Conservation (phyloP, 1,140 invertebrate genomes). For the Zaprionus davidi region DNA sequence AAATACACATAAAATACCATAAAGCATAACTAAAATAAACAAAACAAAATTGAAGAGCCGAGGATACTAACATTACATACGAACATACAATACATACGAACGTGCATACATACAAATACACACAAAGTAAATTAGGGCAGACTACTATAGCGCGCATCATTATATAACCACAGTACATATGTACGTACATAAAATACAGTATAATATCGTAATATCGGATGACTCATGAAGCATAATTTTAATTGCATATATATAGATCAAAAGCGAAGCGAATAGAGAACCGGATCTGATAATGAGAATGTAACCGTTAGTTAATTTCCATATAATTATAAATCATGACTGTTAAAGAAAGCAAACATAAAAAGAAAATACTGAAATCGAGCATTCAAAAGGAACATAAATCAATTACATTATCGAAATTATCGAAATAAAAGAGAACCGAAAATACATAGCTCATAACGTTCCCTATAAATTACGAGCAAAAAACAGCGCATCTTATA, state of each 20-base stretch:
- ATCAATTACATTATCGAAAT: constrained; percentile 56
- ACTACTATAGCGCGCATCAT: constrained; percentile 69
- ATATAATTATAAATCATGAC: constrained; percentile 54
- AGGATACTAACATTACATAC: constrained; percentile 26
- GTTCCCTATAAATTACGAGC: constrained; percentile 4
- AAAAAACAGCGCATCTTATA: constrained; percentile 13
- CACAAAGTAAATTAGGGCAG: constrained; percentile 59
- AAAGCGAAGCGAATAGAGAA: constrained; percentile 15
- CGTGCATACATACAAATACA: constrained; percentile 12
- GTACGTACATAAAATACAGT: constrained; percentile 16
- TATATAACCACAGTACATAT: constrained; percentile 51
- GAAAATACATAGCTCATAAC: constrained; percentile 32
- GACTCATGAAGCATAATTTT: constrained; percentile 53
- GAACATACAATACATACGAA: constrained; percentile 11
- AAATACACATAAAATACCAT: constrained; percentile 59
- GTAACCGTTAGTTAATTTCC: constrained; percentile 38
- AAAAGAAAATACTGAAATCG: constrained; percentile 17
- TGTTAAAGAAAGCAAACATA: constrained; percentile 27
- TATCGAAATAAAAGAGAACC: constrained; percentile 22
- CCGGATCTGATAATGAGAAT: not conserved
- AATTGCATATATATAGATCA: constrained; percentile 39
- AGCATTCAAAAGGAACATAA: constrained; percentile 57
- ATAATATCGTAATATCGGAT: constrained; percentile 13
- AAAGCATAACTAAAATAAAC: constrained; percentile 38
- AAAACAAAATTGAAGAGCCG: constrained; percentile 18